Evolutionary conservation across 1,140 invertebrate genomes (phyloP), one percentile per base, ranked within the genome.

Genomic region (Drosophila sp.): DNA sequence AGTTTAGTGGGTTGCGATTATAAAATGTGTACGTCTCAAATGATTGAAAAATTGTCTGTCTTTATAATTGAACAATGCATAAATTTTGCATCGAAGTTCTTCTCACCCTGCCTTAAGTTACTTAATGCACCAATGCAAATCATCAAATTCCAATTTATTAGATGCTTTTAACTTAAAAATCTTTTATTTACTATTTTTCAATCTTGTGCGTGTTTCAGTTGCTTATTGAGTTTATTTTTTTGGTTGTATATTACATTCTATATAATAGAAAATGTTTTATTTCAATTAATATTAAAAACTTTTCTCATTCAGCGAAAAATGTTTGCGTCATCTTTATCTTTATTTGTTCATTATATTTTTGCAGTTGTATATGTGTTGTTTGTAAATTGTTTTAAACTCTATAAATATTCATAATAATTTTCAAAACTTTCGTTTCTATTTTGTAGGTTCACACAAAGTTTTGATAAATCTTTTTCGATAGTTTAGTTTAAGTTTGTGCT

Each of bases 171-270:
- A 36, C 38, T 58, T 58, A 9, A 32, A 58, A 43, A 54, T 51
- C 46, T 64, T 72, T 58, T 66, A 32, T 38, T 59, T 36, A n/a
- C n/a, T n/a, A n/a, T 14, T 78, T 79, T 56, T 79, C 67, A 83
- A 83, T 79, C 61, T 87, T 87, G 82, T 86, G 82, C 82, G 78
- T 69, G 62, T 72, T 76, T 75, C 59, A 46, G 66, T 76, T 70
- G 50, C 66, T 82, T 78, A 70, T 86, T 72, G 45, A 76, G 54
- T 46, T 66, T 70, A 46, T 46, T 34, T 46, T 34, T 65, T 29
- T 25, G 25, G 46, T 46, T 40, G 36, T 43, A 6, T 9, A 50
- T 40, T 64, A 11, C 54, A 57, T 67, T 80, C 81, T 67, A 86
- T 67, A 59, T 80, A 74, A 84, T 79, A 86, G 73, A 80, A 81